These are phyloP conservation scores for Netelia fuscicornis DNA, from an alignment of 2,888 invertebrate species.

Conservation along the genomic window DNA sequence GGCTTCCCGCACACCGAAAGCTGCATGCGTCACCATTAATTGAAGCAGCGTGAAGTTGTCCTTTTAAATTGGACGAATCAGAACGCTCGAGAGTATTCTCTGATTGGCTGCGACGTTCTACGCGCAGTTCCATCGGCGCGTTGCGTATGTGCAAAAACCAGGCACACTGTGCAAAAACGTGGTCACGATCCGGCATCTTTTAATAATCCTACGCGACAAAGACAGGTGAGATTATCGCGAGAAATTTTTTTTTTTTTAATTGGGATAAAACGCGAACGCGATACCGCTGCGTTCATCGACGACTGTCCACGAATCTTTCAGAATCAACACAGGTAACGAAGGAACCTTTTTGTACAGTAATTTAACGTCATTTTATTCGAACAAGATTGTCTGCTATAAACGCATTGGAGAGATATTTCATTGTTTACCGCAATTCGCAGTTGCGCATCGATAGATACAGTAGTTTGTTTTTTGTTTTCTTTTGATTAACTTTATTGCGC, in stretches of 20 bases:
- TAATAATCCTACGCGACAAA: not conserved
- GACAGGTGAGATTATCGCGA: not conserved
- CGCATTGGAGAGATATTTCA: constrained; percentile 20
- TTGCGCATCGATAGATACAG: constrained; percentile 41
- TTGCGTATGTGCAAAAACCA: no score
- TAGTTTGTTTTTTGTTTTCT: constrained; percentile 13
- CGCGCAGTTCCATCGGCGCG: no score
- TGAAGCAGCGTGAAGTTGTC: no score
- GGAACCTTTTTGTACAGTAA: not conserved
- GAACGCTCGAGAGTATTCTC: no score
- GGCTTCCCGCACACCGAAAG: no score
- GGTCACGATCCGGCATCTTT: constrained; percentile 30
- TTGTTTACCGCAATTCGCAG: constrained; percentile 47
- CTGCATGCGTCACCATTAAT: no score
- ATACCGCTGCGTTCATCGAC: not conserved
- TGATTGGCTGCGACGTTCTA: no score
- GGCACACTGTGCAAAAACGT: constrained; percentile 28
- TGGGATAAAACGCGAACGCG: not conserved
- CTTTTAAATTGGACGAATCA: no score
- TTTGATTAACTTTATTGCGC: not conserved
- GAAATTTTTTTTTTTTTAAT: not conserved
- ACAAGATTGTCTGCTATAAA: not conserved
- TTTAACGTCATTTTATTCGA: not conserved
- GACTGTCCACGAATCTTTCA: not conserved
- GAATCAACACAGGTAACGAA: not conserved